phyloP scores from a whole-genome alignment of 2,797 vertebrate species.

The Borostomias antarcticus region DNA sequence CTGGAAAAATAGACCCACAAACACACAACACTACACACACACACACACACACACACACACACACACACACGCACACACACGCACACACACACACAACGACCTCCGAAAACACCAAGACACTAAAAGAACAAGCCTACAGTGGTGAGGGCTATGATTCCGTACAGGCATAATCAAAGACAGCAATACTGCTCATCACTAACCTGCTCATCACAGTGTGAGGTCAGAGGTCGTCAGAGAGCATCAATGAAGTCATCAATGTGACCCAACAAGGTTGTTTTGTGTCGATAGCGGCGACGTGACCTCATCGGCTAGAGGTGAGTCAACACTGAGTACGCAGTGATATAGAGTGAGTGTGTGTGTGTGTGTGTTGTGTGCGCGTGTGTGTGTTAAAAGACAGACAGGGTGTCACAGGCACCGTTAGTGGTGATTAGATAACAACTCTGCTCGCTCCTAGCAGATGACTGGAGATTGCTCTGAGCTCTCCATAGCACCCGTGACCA shows the following conservation, averaged over 20 bases:
- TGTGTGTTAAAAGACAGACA: not conserved
- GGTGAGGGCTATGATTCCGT: not conserved
- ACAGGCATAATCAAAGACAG: not conserved
- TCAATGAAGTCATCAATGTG: not conserved
- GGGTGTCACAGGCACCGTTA: not conserved
- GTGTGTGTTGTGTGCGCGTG: slow-evolving; percentile 19
- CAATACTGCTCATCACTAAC: not conserved
- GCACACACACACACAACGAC: too few relatives aligned
- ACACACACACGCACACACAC: too few relatives aligned
- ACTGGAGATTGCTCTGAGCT: not conserved
- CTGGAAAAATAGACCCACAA: too few relatives aligned
- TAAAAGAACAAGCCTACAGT: too few relatives aligned
- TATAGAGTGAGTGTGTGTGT: not conserved
- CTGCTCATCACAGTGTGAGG: not conserved
- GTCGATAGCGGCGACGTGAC: not conserved
- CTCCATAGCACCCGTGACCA: too few relatives aligned
- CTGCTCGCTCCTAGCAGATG: not conserved
- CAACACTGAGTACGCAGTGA: too few relatives aligned
- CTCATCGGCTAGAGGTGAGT: too few relatives aligned
- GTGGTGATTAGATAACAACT: not conserved
- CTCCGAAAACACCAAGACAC: too few relatives aligned
- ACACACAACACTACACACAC: too few relatives aligned
- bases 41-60: too few relatives aligned
- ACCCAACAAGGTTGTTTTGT: not conserved
- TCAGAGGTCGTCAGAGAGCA: slow-evolving; percentile 2